phyloP scores from a whole-genome alignment of 1,140 invertebrate genomes.

The Camponotus pennsylvanicus region DNA sequence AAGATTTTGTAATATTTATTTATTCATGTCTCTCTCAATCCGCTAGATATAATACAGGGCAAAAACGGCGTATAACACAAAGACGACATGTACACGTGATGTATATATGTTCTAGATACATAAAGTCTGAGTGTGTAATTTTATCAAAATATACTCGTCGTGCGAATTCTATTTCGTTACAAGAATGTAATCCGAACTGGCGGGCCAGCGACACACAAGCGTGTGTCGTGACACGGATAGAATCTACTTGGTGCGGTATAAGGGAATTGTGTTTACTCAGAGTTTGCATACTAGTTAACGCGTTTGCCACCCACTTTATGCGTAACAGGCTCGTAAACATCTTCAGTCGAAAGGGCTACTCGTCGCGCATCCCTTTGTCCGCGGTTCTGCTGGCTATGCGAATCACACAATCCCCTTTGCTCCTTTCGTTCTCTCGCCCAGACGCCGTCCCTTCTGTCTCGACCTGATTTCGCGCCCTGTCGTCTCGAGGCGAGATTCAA shows the following conservation, averaged over 20 bases:
- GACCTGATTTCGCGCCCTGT: background rate
- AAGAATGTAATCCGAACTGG: constrained; percentile 64
- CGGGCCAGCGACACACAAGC: constrained; percentile 64
- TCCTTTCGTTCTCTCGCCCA: constrained; percentile 60
- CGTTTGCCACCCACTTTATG: constrained; percentile 76
- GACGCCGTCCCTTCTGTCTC: constrained; percentile 19
- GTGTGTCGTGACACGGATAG: constrained; percentile 48
- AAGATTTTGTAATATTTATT: background rate
- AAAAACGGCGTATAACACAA: background rate
- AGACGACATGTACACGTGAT: background rate
- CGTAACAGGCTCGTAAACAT: constrained; percentile 82
- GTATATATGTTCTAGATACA: background rate
- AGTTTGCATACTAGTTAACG: constrained; percentile 84
- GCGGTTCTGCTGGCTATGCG: constrained; percentile 46
- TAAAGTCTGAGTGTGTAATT: constrained; percentile 36
- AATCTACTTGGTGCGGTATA: constrained; percentile 71
- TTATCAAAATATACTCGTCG: constrained; percentile 50
- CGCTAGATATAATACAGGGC: background rate
- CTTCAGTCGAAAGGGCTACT: constrained; percentile 78
- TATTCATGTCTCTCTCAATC: background rate
- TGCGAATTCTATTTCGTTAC: constrained; percentile 21
- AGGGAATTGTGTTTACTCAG: constrained; percentile 84
- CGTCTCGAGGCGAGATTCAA: constrained; percentile 36
- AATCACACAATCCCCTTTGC: constrained; percentile 29
- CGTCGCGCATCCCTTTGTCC: constrained; percentile 75